Percentiles rank a stretch among this genome's conserved stretches.
Conservation (phyloP, 2,113 vertebrate genomes). For the Dunckerocampus dactyliophorus region DNA sequence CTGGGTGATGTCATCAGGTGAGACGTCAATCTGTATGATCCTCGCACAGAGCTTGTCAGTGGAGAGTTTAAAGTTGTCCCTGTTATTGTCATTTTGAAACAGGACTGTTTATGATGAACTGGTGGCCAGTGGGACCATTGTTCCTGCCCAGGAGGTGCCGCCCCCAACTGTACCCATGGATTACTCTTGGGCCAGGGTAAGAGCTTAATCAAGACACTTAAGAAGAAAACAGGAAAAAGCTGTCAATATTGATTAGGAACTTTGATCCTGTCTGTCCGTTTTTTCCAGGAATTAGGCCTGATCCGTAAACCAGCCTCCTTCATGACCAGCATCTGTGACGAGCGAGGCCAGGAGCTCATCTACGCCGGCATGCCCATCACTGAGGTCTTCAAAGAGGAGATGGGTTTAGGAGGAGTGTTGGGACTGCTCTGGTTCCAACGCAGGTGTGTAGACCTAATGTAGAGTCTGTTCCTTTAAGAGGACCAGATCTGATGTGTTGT, state of each 20-base stretch:
- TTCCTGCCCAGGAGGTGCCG: slow-evolving; percentile 91
- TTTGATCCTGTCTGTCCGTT: too few species aligned
- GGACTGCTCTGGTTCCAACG: slow-evolving; percentile 97
- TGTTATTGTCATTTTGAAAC: slow-evolving; percentile 7
- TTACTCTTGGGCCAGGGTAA: slow-evolving; percentile 96
- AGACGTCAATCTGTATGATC: not conserved
- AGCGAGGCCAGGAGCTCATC: slow-evolving; percentile 95
- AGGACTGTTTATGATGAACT: slow-evolving; percentile 95
- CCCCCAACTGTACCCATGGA: slow-evolving; percentile 98
- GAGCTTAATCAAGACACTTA: slow-evolving; percentile 17
- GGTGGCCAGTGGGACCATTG: slow-evolving; percentile 83
- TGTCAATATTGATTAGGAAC: not conserved
- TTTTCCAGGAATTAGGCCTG: slow-evolving; percentile 85
- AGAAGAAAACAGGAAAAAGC: not conserved
- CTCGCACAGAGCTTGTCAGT: not conserved
- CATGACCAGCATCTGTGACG: slow-evolving; percentile 98
- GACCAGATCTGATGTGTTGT: too few species aligned
- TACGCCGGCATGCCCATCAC: slow-evolving; percentile 98
- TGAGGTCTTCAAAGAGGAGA: slow-evolving; percentile 96
- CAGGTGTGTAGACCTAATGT: slow-evolving; percentile 65
- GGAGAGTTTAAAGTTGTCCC: not conserved
- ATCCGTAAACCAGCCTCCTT: slow-evolving; percentile 97
- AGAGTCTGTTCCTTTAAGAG: not conserved
- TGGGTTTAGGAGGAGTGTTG: slow-evolving; percentile 92
- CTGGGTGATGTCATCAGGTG: slow-evolving; percentile 89